Base-by-base conservation (phyloP, 2,113 vertebrate genomes). In the Caranx melampygus region DNA sequence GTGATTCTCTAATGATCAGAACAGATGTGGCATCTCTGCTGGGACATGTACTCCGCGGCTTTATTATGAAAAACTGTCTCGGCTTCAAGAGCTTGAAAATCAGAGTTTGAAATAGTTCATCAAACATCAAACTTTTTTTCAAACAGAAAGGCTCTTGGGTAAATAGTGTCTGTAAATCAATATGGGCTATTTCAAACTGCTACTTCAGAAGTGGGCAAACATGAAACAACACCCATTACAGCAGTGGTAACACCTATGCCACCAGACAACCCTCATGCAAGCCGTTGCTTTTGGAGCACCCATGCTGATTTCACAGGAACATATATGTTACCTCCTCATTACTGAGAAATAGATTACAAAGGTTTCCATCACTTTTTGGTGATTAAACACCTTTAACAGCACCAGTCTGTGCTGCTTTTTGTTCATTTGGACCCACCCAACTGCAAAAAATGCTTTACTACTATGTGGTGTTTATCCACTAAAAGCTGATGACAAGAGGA, bases 231-330 rank as follows among this genome's bases (percentile, higher is more conserved):
- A 72, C 34, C 62, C 40, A 60, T 74, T 52, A 65, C 82, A 66
- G 65, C 45, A 33, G 80, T 5, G 40, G 37, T 10, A 77, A 71
- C 73, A 80, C 73, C 80, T 60, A 52, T 86, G 81, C 35, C 81
- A 81, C 71, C 64, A 62, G 65, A 35, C 33, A 54, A 62, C 21
- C 64, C 72, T 64, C 0, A 5, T 63, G 31, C 81, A 90, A 87
- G 86, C 83, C 90, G 87, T 83, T 85, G 85, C 26, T 76, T 80
- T 79, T 71, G 10, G 59, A 79, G 74, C 54, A 47, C 6, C 18
- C 58, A 33, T 57, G 67, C 71, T 64, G 77, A 87, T 79, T 82
- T 59, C 37, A 67, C 51, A 75, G 87, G 67, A 87, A 82, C 62
- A 55, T 74, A 78, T 82, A 83, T 45, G 60, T 85, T 81, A 75